A percentile compares a stretch with the other conserved stretches of the same genome.
Conservation (phyloP, 2,113 vertebrate genomes). For the Lipotes vexillifer region DNA sequence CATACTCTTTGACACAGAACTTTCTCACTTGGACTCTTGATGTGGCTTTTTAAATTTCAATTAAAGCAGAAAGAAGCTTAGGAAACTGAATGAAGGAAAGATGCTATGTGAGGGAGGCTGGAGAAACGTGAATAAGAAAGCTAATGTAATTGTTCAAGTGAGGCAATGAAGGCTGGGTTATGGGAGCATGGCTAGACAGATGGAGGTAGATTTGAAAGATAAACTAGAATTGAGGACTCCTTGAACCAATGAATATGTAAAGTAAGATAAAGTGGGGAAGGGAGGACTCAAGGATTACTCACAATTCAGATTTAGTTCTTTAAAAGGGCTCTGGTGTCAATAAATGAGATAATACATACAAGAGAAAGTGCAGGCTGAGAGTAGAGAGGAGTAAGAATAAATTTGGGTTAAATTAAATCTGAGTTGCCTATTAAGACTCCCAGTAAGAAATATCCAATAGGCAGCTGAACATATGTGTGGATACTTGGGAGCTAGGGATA, state of each 20-base stretch:
- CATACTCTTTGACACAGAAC: background rate
- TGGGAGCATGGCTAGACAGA: background rate
- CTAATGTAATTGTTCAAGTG: background rate
- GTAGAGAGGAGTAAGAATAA: background rate
- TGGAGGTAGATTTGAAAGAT: background rate
- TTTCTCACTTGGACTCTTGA: background rate
- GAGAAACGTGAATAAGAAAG: background rate
- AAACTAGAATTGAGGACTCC: background rate
- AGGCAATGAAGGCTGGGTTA: background rate
- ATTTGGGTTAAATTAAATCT: background rate
- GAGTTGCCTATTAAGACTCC: background rate
- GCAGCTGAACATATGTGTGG: background rate
- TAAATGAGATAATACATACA: background rate
- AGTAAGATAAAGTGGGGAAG: background rate
- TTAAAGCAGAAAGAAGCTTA: constrained; percentile 35
- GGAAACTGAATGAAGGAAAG: background rate
- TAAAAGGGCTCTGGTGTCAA: background rate
- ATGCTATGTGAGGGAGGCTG: background rate
- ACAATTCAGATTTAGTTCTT: background rate
- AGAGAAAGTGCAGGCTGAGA: background rate
- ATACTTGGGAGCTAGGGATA: background rate
- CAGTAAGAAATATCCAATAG: background rate
- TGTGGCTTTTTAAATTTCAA: constrained; percentile 18
- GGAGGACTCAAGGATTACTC: background rate
- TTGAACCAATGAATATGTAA: background rate